Evolutionary conservation across 2,888 invertebrate species (phyloP).

Genomic region (Aproaerema taeniolella): DNA sequence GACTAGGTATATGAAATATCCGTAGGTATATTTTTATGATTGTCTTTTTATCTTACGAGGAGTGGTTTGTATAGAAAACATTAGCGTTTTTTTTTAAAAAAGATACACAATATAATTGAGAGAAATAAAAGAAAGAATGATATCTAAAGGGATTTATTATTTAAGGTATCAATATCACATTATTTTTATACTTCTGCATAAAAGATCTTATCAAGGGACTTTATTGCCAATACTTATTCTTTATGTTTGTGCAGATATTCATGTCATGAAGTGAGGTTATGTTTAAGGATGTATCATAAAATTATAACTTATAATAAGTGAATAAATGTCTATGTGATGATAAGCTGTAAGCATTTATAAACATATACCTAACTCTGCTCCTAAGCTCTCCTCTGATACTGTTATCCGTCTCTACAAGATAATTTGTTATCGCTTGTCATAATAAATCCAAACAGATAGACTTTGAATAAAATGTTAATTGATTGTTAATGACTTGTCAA

Average conservation of each 20-base stretch:
- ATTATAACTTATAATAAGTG: neutral
- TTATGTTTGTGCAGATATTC: neutral
- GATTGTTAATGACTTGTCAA: conserved; percentile 27
- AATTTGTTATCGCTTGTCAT: conserved; percentile 2
- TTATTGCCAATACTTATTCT: neutral
- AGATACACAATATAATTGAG: too few species aligned
- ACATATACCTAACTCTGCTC: too few species aligned
- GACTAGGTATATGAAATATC: too few species aligned
- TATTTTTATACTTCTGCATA: conserved; percentile 1
- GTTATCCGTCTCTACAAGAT: neutral
- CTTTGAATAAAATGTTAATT: conserved; percentile 26
- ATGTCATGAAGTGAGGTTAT: neutral
- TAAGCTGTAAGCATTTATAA: too few species aligned
- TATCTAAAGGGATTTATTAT: too few species aligned
- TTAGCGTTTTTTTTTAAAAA: too few species aligned
- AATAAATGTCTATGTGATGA: too few species aligned
- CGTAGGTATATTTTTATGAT: too few species aligned
- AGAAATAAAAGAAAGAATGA: too few species aligned
- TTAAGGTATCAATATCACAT: neutral
- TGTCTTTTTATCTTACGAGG: too few species aligned
- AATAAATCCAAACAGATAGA: conserved; percentile 21
- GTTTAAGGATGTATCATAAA: neutral
- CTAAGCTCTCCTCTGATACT: too few species aligned
- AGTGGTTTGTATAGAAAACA: too few species aligned
- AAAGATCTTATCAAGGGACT: neutral